Evolutionary conservation across 2,113 vertebrate genomes (phyloP).

Genomic region (Sylvietta virens): DNA sequence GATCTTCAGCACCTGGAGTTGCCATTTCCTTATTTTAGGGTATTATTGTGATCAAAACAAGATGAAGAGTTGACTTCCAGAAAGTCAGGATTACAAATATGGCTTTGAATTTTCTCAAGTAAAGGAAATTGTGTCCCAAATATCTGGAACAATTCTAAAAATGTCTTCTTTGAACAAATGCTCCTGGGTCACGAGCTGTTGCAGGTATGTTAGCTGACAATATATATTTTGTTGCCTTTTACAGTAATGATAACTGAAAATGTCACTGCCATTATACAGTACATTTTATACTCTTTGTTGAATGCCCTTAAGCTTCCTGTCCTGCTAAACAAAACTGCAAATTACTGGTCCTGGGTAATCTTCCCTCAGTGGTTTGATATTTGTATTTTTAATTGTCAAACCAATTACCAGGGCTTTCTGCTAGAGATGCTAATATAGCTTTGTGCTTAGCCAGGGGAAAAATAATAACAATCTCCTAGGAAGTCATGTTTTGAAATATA

Average conservation of each 20-base stretch:
- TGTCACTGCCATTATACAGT: slow-evolving; percentile 61
- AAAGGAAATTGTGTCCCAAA: not conserved
- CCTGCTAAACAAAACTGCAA: slow-evolving; percentile 62
- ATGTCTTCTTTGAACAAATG: not conserved
- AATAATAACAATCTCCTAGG: not conserved
- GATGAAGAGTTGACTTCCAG: not conserved
- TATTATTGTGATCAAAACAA: not conserved
- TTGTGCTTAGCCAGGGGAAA: slow-evolving; percentile 8
- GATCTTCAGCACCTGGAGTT: not conserved
- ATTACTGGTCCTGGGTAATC: slow-evolving; percentile 57
- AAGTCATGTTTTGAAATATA: not conserved
- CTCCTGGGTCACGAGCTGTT: not conserved
- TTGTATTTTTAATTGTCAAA: slow-evolving; percentile 76
- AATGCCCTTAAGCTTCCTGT: slow-evolving; percentile 62
- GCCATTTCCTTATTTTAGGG: not conserved
- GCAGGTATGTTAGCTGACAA: slow-evolving; percentile 34
- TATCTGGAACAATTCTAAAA: not conserved
- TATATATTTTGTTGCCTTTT: slow-evolving; percentile 65
- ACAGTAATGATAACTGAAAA: slow-evolving; percentile 67
- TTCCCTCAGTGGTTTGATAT: slow-evolving; percentile 57
- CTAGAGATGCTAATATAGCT: slow-evolving; percentile 14
- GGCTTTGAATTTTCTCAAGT: not conserved
- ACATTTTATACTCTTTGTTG: slow-evolving; percentile 43
- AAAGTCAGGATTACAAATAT: not conserved
- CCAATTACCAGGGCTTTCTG: slow-evolving; percentile 56